Evolutionary conservation across 2,888 invertebrate genomes (phyloP).

Genomic region (Dryomyza anilis): DNA sequence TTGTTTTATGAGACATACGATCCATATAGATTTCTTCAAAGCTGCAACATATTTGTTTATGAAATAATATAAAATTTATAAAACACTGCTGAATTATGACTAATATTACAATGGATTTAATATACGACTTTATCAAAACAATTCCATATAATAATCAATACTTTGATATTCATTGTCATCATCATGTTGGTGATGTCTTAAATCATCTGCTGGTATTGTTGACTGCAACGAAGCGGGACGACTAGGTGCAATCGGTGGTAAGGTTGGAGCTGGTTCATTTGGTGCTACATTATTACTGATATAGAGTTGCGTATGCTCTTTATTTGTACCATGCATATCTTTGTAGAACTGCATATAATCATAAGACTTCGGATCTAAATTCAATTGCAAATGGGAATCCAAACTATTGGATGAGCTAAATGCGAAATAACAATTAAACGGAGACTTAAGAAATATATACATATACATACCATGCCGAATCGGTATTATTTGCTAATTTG

Average conservation of each 20-base stretch:
- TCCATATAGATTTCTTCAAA: no score
- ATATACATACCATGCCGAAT: no score
- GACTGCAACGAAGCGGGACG: not conserved
- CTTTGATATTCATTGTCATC: constrained; percentile 37
- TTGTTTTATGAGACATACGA: no score
- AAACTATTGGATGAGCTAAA: no score
- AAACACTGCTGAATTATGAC: no score
- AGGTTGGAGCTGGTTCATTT: constrained; percentile 40
- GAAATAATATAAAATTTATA: no score
- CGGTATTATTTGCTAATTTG: not conserved
- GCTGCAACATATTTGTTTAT: no score
- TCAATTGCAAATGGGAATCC: not conserved
- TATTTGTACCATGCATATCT: not conserved
- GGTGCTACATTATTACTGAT: constrained; percentile 37
- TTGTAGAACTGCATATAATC: constrained; percentile 30
- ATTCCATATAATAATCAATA: constrained; percentile 42
- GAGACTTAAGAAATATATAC: no score
- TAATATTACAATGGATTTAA: no score
- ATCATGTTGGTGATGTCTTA: not conserved
- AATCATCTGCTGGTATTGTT: not conserved
- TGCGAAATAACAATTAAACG: no score
- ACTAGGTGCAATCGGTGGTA: constrained; percentile 26
- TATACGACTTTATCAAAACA: constrained; percentile 18
- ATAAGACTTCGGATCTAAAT: constrained; percentile 2
- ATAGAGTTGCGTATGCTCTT: not conserved